These are phyloP conservation scores for Drosophila pruinosa DNA, from an alignment of 1,140 invertebrate species.

Conservation along the genomic window DNA sequence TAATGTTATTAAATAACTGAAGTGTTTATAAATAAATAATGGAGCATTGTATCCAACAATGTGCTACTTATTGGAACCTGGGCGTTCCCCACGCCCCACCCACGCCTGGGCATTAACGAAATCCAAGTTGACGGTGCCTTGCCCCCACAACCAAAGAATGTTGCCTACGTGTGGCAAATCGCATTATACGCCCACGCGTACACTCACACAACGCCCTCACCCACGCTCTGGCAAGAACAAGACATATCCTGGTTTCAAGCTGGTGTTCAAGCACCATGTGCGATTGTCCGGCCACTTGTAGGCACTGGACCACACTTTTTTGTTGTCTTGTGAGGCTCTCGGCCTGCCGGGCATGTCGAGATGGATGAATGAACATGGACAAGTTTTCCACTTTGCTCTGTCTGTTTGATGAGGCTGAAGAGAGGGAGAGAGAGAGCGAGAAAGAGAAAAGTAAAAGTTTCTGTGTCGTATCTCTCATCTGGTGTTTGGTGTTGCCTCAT, in stretches of 20 bases:
- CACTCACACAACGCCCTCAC: neutral
- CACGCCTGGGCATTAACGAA: neutral
- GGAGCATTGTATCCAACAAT: slow-evolving; percentile 14
- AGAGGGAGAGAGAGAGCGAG: neutral
- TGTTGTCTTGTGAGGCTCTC: slow-evolving; percentile 14
- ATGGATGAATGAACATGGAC: slow-evolving; percentile 71
- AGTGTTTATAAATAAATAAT: slow-evolving; percentile 46
- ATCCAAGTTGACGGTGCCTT: neutral
- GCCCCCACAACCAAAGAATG: neutral
- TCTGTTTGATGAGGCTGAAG: slow-evolving; percentile 7
- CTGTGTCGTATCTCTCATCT: slow-evolving; percentile 61
- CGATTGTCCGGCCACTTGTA: slow-evolving; percentile 47
- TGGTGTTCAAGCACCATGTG: slow-evolving; percentile 12
- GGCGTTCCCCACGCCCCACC: neutral
- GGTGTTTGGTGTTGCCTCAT: slow-evolving; percentile 48
- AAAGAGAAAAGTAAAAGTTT: slow-evolving; percentile 50
- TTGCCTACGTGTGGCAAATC: slow-evolving; percentile 58
- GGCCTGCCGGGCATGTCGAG: slow-evolving; percentile 60
- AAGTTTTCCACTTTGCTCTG: slow-evolving; percentile 66
- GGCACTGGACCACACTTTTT: slow-evolving; percentile 22
- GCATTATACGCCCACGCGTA: slow-evolving; percentile 42
- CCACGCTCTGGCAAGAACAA: neutral
- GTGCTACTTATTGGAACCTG: slow-evolving; percentile 2
- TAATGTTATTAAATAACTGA: slow-evolving; percentile 21
- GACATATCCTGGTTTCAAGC: neutral